phyloP scores from a whole-genome alignment of 2,113 vertebrate species.

The Malaclemys terrapin region DNA sequence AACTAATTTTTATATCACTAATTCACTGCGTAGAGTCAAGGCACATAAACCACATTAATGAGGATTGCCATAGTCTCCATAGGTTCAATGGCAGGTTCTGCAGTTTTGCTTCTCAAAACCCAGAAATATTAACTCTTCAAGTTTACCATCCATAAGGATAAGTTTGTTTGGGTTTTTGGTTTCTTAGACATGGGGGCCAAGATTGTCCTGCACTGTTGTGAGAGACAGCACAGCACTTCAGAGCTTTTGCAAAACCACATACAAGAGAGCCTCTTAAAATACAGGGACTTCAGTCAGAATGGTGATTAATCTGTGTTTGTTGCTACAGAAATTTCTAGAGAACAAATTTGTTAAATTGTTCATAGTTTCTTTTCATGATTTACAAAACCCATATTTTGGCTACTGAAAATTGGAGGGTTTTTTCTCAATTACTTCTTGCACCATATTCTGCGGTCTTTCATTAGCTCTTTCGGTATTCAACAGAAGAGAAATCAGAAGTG shows the following conservation, averaged over 20 bases:
- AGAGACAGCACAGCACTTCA: not conserved
- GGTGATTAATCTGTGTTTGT: not conserved
- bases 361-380: not conserved
- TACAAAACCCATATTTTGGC: not conserved
- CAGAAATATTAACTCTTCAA: not conserved
- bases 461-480: not conserved
- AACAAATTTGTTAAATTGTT: not conserved
- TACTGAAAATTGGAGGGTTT: not conserved
- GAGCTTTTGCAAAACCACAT: not conserved
- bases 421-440: not conserved
- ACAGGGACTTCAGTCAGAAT: not conserved
- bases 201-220: not conserved
- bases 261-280: not conserved
- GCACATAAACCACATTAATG: not conserved
- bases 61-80: not conserved
- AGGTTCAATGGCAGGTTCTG: not conserved
- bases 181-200: not conserved
- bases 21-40: not conserved
- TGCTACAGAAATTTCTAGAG: not conserved
- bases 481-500: slow-evolving; percentile 82
- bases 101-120: not conserved
- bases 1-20: not conserved
- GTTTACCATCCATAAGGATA: not conserved
- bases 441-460: not conserved
- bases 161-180: not conserved